Base-by-base conservation (phyloP, 2,113 vertebrate genomes). In the Calidris pugnax region DNA sequence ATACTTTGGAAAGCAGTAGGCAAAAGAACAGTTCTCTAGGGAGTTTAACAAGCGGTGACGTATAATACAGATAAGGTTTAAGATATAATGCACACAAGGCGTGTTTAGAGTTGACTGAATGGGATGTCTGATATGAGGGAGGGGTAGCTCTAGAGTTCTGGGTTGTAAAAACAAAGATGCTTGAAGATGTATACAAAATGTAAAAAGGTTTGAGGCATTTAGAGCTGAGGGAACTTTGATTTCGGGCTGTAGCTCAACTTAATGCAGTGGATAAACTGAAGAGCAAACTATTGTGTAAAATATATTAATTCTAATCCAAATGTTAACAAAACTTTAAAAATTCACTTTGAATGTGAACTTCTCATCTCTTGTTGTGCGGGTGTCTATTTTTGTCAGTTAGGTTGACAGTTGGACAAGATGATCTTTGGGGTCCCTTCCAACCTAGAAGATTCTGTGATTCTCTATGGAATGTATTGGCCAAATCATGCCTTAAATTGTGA, bases 1-100 rank as follows among this genome's bases (percentile, higher is more conserved):
- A 5, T 47, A 26, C 17, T 77, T 55, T 71, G 28, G 18, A 28
- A 78, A 63, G 41, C 14, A 30, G 12, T 3, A 51, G 5, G 14
- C 23, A 39, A 33, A 33, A 14, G 21, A 22, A 45, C 2, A 5
- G 5, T 1, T 56, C 7, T 71, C 2, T 5, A 9, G 33, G 8
- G 27, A 90, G 30, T 8, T 77, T 14, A 35, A 1, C 39, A n/a
- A 67, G 22, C 28, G 12, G 23, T 26, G 16, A 4, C 39, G 12
- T 57, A 17, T 33, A 19, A 15, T 6, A 10, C 27, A 67, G 45
- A 8, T 80, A 18, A 53, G 14, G 9, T 22, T 45, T 35, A 39
- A 67, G 20, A 17, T 2, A 2, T 41, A n/a, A n/a, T 17, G 33
- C 27, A 11, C 6, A 12, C 0, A 0, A 21, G 7, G 10, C 1